Base-by-base conservation (phyloP, 2,888 invertebrate genomes). In the Philhelius pedissequus region DNA sequence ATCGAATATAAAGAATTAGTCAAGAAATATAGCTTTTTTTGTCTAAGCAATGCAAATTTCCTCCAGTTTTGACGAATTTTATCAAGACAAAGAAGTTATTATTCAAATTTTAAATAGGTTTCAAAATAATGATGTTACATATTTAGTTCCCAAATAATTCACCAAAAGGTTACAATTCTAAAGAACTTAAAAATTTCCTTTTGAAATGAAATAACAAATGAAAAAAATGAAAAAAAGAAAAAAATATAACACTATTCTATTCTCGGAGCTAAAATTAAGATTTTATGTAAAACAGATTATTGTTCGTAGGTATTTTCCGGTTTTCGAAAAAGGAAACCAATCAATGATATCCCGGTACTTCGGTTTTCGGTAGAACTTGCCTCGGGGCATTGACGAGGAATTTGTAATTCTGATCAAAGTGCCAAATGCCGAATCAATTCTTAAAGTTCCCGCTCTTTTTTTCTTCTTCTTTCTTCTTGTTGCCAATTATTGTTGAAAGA, bases 331-430 rank as follows among this genome's bases (percentile, higher is more conserved):
- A 25, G n/a, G 13, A 18, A 52, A 64, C 45, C 40, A 78, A 83
- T 79, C 79, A 54, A 43, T 54, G 84, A 80, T 80, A 80, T 79
- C 74, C 79, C 50, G 74, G 70, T 70, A 25, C n/a, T n/a, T n/a
- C n/a, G n/a, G n/a, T n/a, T n/a, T n/a, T n/a, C n/a, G n/a, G 25
- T 4, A 25, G 5, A 4, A 74, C 69, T 60, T 35, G 75, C 84
- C 75, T 76, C 60, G 8, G 62, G 84, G 40, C 45, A 38, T 11
- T 27, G 13, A 78, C 45, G 27, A 18, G 30, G 58, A 70, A 66
- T 54, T 56, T 84, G 60, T 71, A 66, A 84, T 58, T 69, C 64
- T 69, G 69, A 83, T 83, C 58, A 60, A 76, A 79, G 76, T 80
- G 25, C 40, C 75, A 76, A 75, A 68, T 76, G 68, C 84, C 71